Evolutionary conservation across 2,113 vertebrate genomes (phyloP).

Genomic region (Phalacrocorax brasilianus): DNA sequence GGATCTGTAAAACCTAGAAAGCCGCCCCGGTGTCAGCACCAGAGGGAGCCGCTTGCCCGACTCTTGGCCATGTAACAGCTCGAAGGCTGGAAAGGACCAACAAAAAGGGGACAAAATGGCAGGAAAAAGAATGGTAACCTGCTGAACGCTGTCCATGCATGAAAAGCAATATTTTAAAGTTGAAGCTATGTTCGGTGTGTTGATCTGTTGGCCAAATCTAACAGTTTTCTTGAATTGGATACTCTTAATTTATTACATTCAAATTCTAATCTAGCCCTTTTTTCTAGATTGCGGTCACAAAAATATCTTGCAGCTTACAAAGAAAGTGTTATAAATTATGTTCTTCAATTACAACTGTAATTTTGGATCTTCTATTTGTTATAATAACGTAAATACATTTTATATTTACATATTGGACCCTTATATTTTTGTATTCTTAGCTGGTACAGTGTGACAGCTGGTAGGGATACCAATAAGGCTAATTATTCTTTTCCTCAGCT

Average conservation of each 20-base stretch:
- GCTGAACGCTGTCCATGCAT: background rate
- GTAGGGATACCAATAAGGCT: background rate
- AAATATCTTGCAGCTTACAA: background rate
- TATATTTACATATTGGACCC: background rate
- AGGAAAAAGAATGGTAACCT: background rate
- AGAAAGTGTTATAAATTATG: background rate
- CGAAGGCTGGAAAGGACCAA: background rate
- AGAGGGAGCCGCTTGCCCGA: conserved; percentile 76
- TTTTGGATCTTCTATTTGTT: background rate
- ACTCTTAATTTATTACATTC: background rate
- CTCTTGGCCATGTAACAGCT: conserved; percentile 26
- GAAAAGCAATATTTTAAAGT: conserved; percentile 20
- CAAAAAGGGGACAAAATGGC: conserved; percentile 2
- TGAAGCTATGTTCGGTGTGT: background rate
- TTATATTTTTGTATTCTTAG: background rate
- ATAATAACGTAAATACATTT: background rate
- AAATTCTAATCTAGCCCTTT: background rate
- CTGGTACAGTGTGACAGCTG: background rate
- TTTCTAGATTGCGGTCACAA: background rate
- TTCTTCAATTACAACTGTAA: background rate
- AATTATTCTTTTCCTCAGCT: background rate
- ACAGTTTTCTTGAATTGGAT: background rate
- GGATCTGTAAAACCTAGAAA: background rate
- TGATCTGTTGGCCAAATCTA: background rate
- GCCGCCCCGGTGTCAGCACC: conserved; percentile 42